Conservation (phyloP, 2,797 vertebrate species). For the Cuculus canorus region DNA sequence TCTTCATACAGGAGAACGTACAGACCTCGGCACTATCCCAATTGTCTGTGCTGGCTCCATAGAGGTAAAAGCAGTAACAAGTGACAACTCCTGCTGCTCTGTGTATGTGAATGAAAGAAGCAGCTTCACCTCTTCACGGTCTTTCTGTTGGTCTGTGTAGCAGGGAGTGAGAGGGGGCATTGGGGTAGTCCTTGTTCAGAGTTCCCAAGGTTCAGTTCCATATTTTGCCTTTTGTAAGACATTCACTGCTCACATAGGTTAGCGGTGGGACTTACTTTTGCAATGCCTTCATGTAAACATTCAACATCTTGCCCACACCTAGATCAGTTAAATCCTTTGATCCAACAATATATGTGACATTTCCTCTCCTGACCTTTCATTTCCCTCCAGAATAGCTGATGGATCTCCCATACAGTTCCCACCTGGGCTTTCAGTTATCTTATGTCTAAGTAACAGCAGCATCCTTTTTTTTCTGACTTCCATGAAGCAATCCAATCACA, state of each 20-base stretch:
- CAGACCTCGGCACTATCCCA: background rate
- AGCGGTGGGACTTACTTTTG: background rate
- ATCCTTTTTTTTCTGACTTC: background rate
- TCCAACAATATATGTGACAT: background rate
- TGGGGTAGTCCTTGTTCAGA: background rate
- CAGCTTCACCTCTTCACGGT: background rate
- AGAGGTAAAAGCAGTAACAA: background rate
- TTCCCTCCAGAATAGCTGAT: background rate
- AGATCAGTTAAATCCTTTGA: constrained; percentile 1
- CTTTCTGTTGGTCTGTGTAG: background rate
- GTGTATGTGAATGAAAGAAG: background rate
- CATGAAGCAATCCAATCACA: background rate
- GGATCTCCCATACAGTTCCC: background rate
- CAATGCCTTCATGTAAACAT: background rate
- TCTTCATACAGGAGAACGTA: background rate
- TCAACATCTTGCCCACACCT: background rate
- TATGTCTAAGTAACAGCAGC: background rate
- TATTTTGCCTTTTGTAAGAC: background rate
- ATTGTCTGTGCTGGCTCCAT: background rate
- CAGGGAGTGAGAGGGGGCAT: background rate
- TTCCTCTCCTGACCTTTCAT: background rate
- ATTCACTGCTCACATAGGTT: background rate
- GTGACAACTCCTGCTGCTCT: background rate
- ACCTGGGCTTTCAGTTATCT: background rate
- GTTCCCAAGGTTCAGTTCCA: background rate